Base-by-base conservation (phyloP, 1,140 invertebrate genomes). In the Eciton burchellii region DNA sequence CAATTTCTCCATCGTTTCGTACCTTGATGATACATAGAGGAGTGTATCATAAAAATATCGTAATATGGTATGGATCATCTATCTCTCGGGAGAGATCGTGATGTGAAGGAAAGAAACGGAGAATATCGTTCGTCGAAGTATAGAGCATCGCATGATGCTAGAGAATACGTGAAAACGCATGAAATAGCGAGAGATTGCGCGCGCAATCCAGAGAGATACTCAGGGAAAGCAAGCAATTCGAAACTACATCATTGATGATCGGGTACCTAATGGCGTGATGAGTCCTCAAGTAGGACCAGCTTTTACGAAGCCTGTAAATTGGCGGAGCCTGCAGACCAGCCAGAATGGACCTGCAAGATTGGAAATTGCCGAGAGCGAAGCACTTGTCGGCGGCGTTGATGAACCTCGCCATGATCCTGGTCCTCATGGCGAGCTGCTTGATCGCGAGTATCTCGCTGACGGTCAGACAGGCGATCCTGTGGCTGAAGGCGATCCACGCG, bases 321-420 rank as follows among this genome's bases (percentile, higher is more conserved):
- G 95, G 91, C 3, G 94, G 94, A 24, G 92, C 93, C 85, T 95
- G 95, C 4, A 95, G 84, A 5, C 95, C 95, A n/a, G 92, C 89
- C 56, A 95, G 68, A 43, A 95, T 93, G 21, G 94, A 95, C 72
- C 92, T 91, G 52, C 94, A 95, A 2, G 95, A 95, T 62, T 95
- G 94, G 83, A 94, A 95, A 86, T 95, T 95, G 0, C 93, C 93
- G 26, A 95, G 91, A 5, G 82, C 74, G 71, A 94, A 91, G 68
- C 95, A 95, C 77, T 95, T 95, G 26, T 94, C 90, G 4, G 95
- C 95, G 2, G 94, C 92, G 59, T 94, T 95, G 35, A 95, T 94
- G 26, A 95, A 93, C 62, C 95, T 93, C 8, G 94, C 92, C 4
- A 95, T 89, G 4, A 95, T 88, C 82, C 94, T 92, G 5, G 94